Percentiles rank a stretch among this genome's conserved stretches.
Evolutionary conservation across 2,797 vertebrate genomes (phyloP).

Genomic region (Oryzias dopingdopingensis): DNA sequence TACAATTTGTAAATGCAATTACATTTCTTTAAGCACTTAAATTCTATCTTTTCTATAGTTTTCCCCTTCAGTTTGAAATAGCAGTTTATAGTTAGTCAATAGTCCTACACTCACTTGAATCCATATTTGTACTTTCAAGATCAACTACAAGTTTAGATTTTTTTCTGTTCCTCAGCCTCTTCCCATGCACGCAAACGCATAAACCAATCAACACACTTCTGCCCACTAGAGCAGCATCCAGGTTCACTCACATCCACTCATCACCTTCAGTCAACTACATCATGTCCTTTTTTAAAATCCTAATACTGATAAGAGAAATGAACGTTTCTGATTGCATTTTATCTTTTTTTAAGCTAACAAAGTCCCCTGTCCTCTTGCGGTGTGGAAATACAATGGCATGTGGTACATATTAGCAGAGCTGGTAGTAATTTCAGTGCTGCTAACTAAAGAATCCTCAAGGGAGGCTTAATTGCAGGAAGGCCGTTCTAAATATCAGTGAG

Average conservation of each 20-base stretch:
- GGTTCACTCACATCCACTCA: conserved; percentile 17
- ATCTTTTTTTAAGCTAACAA: conserved; percentile 57
- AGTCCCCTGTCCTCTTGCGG: conserved; percentile 65
- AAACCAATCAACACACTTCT: no score
- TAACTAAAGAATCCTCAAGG: conserved; percentile 98
- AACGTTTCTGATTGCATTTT: conserved; percentile 33
- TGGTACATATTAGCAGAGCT: conserved; percentile 96
- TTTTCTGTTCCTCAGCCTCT: no score
- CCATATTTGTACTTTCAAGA: no score
- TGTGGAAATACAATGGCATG: conserved; percentile 85
- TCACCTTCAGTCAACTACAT: conserved; percentile 2
- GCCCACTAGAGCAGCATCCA: conserved; percentile 14
- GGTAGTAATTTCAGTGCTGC: conserved; percentile 99
- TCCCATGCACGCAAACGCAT: no score
- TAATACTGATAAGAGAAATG: conserved; percentile 10
- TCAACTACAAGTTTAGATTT: no score
- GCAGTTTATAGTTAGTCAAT: no score
- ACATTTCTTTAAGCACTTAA: no score
- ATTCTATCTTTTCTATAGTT: no score
- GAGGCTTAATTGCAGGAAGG: conserved; percentile 99
- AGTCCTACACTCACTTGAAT: no score
- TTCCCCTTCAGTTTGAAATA: no score
- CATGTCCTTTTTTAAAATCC: background rate
- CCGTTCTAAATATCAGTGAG: conserved; percentile 97
- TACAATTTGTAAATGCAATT: no score